phyloP scores from a whole-genome alignment of 2,113 vertebrate genomes.

The Daubentonia madagascariensis region DNA sequence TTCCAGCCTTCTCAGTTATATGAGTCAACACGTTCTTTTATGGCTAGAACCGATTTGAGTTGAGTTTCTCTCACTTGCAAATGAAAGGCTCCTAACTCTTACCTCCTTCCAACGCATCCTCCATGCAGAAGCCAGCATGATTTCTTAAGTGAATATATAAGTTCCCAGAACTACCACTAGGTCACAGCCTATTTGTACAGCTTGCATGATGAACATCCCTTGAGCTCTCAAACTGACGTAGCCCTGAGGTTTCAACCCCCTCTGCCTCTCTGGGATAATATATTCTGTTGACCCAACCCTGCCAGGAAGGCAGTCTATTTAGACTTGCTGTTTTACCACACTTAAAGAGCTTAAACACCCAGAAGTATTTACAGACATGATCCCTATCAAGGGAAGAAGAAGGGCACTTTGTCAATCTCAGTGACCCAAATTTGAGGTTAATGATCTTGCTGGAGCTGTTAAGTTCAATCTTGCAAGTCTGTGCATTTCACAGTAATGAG shows the following conservation, averaged over 20 bases:
- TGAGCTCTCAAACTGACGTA: background rate
- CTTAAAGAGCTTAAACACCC: background rate
- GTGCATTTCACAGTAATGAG: background rate
- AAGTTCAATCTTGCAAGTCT: background rate
- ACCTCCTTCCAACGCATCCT: background rate
- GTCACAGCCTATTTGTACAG: background rate
- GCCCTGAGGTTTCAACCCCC: background rate
- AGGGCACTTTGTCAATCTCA: background rate
- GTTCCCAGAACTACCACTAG: background rate
- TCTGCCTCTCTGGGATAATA: slow-evolving; percentile 5
- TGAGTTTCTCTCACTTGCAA: background rate
- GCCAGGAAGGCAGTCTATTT: background rate
- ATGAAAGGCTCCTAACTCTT: background rate
- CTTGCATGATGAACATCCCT: background rate
- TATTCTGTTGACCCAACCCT: background rate
- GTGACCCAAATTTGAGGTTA: slow-evolving; percentile 27
- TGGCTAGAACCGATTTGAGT: background rate
- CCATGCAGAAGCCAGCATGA: background rate
- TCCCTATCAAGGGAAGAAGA: background rate
- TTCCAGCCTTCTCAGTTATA: background rate
- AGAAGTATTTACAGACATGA: slow-evolving; percentile 23
- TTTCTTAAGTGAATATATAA: background rate
- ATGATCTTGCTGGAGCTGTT: slow-evolving; percentile 21
- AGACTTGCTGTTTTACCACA: background rate
- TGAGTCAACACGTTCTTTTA: background rate